A percentile compares a stretch with the other conserved stretches of the same genome.
phyloP scores from a whole-genome alignment of 2,797 vertebrate species.

The Odontamblyopus lacepedii region DNA sequence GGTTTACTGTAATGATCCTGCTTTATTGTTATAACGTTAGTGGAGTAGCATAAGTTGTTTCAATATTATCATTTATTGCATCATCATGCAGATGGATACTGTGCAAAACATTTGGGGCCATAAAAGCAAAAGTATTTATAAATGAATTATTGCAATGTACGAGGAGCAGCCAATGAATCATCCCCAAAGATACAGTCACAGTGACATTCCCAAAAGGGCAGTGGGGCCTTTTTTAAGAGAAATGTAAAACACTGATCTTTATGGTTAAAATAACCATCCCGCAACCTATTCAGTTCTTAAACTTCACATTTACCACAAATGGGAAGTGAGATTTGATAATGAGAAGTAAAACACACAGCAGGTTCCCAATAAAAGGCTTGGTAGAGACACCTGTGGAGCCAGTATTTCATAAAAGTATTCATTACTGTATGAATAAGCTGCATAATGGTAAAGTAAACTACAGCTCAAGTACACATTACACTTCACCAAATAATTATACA shows the following conservation, averaged over 20 bases:
- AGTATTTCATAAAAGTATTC: conserved; percentile 7
- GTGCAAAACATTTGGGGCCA: no score
- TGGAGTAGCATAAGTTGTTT: no score
- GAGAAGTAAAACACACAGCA: conserved; percentile 35
- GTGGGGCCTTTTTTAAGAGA: no score
- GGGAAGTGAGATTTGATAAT: conserved; percentile 40
- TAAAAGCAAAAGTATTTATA: no score
- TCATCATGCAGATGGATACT: no score
- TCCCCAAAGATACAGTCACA: no score
- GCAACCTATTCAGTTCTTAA: background rate
- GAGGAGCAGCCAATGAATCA: background rate
- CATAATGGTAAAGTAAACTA: background rate
- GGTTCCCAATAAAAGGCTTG: background rate
- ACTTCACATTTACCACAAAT: conserved; percentile 1
- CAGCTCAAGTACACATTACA: conserved; percentile 6
- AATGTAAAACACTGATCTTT: no score
- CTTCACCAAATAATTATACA: conserved; percentile 23
- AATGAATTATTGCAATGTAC: background rate
- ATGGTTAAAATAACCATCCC: no score
- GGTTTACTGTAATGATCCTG: no score
- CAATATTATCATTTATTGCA: no score
- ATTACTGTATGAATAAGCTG: background rate
- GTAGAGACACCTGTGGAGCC: background rate
- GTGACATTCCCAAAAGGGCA: no score
- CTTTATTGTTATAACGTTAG: no score